These are phyloP conservation scores for Idaea biselata DNA, from an alignment of 2,888 invertebrate species.

Conservation along the genomic window DNA sequence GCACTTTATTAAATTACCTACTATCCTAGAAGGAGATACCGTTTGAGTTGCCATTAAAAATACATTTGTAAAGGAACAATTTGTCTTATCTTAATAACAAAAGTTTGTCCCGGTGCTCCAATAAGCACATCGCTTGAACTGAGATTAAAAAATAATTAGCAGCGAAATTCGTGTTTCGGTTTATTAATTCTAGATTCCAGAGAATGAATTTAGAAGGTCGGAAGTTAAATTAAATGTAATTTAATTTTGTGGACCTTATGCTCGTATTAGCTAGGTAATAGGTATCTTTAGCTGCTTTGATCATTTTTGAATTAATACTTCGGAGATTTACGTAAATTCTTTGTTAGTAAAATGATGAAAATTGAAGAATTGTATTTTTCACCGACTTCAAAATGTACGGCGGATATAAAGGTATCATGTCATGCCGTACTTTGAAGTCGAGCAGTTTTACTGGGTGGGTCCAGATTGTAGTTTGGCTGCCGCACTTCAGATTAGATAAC, in stretches of 20 bases:
- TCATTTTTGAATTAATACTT: not conserved
- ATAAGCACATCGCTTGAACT: slow-evolving; percentile 2
- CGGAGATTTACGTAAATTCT: no score
- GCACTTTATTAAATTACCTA: not conserved
- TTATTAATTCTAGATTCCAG: slow-evolving; percentile 3
- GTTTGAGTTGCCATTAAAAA: slow-evolving; percentile 52
- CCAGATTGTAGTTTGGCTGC: no score
- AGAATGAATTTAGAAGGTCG: not conserved
- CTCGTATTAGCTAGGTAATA: not conserved
- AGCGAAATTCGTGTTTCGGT: slow-evolving; percentile 1
- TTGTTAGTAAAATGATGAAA: no score
- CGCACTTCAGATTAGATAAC: no score
- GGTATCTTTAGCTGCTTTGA: no score
- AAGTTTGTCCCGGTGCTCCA: slow-evolving; percentile 38
- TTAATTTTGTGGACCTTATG: not conserved
- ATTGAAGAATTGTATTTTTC: no score
- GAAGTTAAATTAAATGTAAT: not conserved
- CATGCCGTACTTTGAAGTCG: no score
- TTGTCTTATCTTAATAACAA: slow-evolving; percentile 67
- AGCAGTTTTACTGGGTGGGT: no score
- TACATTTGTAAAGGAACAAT: slow-evolving; percentile 64
- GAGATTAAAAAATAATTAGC: slow-evolving; percentile 5
- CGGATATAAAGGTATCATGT: no score
- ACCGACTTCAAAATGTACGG: no score
- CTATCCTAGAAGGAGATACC: not conserved